Base-by-base conservation (phyloP, 2,797 vertebrate species). In the Mormyrops boulengeri region DNA sequence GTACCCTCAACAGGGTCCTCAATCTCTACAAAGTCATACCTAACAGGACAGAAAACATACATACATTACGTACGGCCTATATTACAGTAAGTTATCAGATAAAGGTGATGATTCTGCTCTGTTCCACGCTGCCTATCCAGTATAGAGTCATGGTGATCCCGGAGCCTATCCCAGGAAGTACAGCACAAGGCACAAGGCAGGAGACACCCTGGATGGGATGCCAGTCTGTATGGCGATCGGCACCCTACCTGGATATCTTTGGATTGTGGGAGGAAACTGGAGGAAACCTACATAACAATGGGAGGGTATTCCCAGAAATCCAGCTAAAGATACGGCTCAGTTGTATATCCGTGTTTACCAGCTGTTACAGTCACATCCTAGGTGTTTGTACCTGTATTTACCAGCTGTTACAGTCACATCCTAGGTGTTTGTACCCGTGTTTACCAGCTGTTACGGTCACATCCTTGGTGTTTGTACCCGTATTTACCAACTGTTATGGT, bases 21-120 rank as follows among this genome's bases (percentile, higher is more conserved):
- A 73, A 99, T 94, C 95, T 99, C 99, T 94, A 99, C 97, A 94
- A 98, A 99, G 93, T 99, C 99, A 93, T 99, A 99, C 95, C 98
- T 99, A 92, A 52, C 47, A 11, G 22, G 26, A 50, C 11, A 57
- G 85, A 17, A 38, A 38, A 53, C 4, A 87, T 12, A 87, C 1
- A 87, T 30, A 41, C 12, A 52, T 55, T 41, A 26, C 30, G 57
- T 38, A 8, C 0, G 17, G 17, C 2, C 12, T 77, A 77, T 41
- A 44, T 19, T 38, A 30, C 26, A 30, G 26, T 30, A 6, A 44
- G 38, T 7, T 77, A 41, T 19, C 5, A 38, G 69, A 38, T 44
- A 12, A 41, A 77, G 69, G 12, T 2, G 5, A 5, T 19, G 69
- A 77, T 77, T 77, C 5, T 77, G 34, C 34, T 17, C 34, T 38